These are phyloP conservation scores for Eurosta solidaginis DNA, from an alignment of 1,140 invertebrate genomes.

Conservation along the genomic window DNA sequence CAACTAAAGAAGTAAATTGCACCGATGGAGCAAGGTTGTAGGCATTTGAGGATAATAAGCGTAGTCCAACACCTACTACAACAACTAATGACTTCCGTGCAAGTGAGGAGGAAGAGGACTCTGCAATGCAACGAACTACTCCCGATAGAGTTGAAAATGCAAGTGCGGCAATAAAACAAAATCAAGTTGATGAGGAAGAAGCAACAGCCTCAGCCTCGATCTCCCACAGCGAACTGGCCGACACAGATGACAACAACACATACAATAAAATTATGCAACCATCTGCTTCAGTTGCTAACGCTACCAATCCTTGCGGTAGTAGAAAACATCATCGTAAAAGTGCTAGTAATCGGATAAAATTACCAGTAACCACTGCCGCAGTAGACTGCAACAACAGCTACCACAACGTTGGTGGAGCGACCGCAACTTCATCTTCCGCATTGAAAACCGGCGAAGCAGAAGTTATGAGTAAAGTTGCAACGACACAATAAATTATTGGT, in stretches of 20 bases:
- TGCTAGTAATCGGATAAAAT: conserved; percentile 30
- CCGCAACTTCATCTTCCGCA: conserved; percentile 25
- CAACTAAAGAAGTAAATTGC: conserved; percentile 71
- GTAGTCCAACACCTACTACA: not conserved
- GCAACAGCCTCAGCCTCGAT: too few relatives aligned
- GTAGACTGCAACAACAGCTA: not conserved
- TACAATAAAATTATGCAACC: conserved; percentile 3
- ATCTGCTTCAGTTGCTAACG: not conserved
- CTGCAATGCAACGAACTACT: not conserved
- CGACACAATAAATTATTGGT: conserved; percentile 75
- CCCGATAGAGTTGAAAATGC: not conserved
- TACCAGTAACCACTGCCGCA: not conserved
- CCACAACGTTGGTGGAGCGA: too few relatives aligned
- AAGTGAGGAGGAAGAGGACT: not conserved
- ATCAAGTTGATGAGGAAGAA: not conserved
- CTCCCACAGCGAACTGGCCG: not conserved
- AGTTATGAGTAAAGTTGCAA: conserved; percentile 59
- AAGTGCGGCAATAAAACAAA: not conserved
- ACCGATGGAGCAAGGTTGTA: conserved; percentile 72
- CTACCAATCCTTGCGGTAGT: not conserved
- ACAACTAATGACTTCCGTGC: not conserved
- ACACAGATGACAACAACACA: not conserved
- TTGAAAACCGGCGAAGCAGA: conserved; percentile 54
- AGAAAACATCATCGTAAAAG: conserved; percentile 33
- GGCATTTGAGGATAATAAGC: conserved; percentile 63